Evolutionary conservation across 2,888 invertebrate species (phyloP).

Genomic region (Mythimna impura): DNA sequence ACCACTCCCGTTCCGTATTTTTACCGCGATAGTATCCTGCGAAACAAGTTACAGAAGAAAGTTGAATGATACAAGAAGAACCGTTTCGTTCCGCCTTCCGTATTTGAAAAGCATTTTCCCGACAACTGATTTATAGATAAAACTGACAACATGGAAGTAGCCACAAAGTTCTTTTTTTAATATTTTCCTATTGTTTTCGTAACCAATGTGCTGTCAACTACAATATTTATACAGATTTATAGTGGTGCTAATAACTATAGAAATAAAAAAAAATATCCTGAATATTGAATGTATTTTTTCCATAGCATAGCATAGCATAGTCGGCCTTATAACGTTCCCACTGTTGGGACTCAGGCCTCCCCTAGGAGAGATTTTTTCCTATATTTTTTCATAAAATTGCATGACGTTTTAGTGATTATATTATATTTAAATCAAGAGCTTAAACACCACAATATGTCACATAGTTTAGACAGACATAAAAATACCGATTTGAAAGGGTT

Average conservation of each 20-base stretch:
- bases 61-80: constrained; percentile 45
- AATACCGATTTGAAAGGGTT: not conserved
- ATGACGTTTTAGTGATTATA: no score
- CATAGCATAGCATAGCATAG: no score
- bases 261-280: not conserved
- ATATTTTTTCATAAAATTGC: no score
- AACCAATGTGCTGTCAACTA: no score
- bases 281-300: not conserved
- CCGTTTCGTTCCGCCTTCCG: constrained; percentile 23
- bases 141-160: constrained; percentile 6
- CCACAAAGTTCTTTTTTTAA: not conserved
- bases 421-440: not conserved
- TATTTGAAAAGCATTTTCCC: constrained; percentile 36
- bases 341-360: no score
- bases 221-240: no score
- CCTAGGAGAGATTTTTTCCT: no score
- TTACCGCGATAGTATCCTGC: constrained; percentile 35
- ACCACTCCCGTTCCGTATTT: constrained; percentile 48
- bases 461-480: not conserved
- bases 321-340: no score
- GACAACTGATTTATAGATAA: constrained; percentile 21
- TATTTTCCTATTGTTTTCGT: no score
- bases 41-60: constrained; percentile 47
- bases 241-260: not conserved
- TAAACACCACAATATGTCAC: no score